phyloP scores from a whole-genome alignment of 2,797 vertebrate species.

The Brachymystax lenok region DNA sequence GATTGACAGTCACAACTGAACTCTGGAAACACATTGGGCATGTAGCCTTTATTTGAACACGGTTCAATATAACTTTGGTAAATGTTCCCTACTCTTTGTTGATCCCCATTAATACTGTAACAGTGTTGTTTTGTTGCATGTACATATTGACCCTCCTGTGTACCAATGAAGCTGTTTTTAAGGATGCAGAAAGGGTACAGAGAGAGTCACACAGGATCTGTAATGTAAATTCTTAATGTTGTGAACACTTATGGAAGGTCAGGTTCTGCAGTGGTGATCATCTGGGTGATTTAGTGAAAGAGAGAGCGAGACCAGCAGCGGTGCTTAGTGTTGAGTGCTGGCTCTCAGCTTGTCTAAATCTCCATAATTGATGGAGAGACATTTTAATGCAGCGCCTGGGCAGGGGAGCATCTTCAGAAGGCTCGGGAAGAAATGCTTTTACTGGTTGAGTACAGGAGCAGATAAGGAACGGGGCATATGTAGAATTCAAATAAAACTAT shows the following conservation, averaged over 20 bases:
- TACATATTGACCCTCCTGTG: neutral
- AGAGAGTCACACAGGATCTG: neutral
- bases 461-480: constrained; percentile 16
- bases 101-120: neutral
- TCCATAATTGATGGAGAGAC: constrained; percentile 47
- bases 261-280: neutral
- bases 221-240: constrained; percentile 4
- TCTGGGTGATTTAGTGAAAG: neutral
- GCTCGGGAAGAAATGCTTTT: constrained; percentile 11
- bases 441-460: constrained; percentile 7
- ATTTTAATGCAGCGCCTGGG: constrained; percentile 34
- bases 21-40: neutral
- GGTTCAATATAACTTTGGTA: neutral
- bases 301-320: neutral
- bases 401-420: constrained; percentile 15
- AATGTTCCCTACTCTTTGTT: neutral
- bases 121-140: neutral
- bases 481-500: neutral
- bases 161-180: neutral
- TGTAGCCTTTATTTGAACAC: neutral
- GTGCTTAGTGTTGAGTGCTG: constrained; percentile 16
- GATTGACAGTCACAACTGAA: neutral
- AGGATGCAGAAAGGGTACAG: neutral
- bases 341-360: constrained; percentile 36
- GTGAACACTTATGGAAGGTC: neutral